Conservation (phyloP, 2,888 invertebrate species). For the Blomia tropicalis region DNA sequence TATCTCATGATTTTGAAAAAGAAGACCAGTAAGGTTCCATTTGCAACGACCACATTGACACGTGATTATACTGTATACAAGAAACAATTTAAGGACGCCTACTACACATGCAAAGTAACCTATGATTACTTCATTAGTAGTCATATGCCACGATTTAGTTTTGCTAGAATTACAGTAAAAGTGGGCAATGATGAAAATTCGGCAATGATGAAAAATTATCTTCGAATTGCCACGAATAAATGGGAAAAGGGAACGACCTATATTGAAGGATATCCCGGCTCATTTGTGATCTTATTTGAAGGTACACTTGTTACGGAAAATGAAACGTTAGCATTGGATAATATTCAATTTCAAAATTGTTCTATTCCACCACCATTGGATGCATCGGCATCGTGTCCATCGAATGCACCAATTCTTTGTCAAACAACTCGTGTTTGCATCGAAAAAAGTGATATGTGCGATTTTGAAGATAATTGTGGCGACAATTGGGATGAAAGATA, state of each 20-base stretch:
- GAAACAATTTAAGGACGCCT: conserved; percentile 3
- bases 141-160: not conserved
- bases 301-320: not conserved
- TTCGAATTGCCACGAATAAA: not conserved
- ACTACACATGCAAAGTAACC: not conserved
- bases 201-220: not conserved
- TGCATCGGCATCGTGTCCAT: not conserved
- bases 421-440: not conserved
- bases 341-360: conserved; percentile 11
- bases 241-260: not conserved
- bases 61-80: not conserved
- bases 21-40: not conserved
- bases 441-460: not conserved
- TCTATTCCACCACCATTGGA: not conserved
- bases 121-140: conserved; percentile 12
- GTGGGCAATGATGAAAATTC: not conserved
- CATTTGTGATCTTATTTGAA: not conserved
- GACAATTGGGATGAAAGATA: not conserved
- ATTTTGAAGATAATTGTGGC: conserved; percentile 12
- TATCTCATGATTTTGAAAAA: not conserved
- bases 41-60: not conserved
- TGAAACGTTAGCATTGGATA: conserved; percentile 3
- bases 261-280: not conserved
- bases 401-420: not conserved
- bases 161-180: not conserved